Percentiles rank a stretch among this genome's conserved stretches.
phyloP scores from a whole-genome alignment of 2,888 invertebrate genomes.

The Hirtodrosophila histrioides region DNA sequence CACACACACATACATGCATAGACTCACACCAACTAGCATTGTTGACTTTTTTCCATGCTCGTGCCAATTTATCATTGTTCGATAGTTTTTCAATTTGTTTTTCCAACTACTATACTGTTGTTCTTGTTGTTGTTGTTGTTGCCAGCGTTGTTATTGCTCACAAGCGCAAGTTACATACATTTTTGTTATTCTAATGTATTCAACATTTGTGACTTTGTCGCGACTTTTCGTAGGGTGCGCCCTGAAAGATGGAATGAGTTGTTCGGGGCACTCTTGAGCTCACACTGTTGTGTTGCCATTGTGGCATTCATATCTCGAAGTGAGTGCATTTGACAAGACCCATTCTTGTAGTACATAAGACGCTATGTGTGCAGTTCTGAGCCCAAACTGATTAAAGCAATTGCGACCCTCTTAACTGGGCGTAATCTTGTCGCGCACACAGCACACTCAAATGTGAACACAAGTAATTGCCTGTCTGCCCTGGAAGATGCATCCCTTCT shows the following conservation, averaged over 20 bases:
- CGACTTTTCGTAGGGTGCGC: slow-evolving; percentile 47
- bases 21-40: slow-evolving; percentile 18
- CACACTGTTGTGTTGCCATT: slow-evolving; percentile 11
- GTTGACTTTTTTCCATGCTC: slow-evolving; percentile 59
- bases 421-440: slow-evolving; percentile 31
- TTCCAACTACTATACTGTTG: slow-evolving; percentile 45
- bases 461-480: slow-evolving; percentile 33
- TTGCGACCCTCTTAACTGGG: slow-evolving; percentile 16
- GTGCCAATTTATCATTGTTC: slow-evolving; percentile 80
- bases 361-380: slow-evolving; percentile 6
- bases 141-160: slow-evolving; percentile 22
- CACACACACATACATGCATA: slow-evolving; percentile 6
- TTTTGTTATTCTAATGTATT: slow-evolving; percentile 63
- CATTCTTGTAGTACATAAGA: slow-evolving; percentile 7
- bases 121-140: slow-evolving; percentile 22
- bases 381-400: slow-evolving; percentile 44
- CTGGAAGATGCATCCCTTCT: slow-evolving; percentile 8
- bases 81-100: slow-evolving; percentile 79
- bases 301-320: slow-evolving; percentile 48
- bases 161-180: slow-evolving; percentile 30
- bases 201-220: slow-evolving; percentile 54
- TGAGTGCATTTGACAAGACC: slow-evolving; percentile 50
- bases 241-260: slow-evolving; percentile 15
- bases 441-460: slow-evolving; percentile 21
- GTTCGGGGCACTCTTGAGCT: slow-evolving; percentile 17